Percentiles rank a stretch among this genome's conserved stretches.
Conservation (phyloP, 2,797 vertebrate genomes). For the Fratercula arctica region DNA sequence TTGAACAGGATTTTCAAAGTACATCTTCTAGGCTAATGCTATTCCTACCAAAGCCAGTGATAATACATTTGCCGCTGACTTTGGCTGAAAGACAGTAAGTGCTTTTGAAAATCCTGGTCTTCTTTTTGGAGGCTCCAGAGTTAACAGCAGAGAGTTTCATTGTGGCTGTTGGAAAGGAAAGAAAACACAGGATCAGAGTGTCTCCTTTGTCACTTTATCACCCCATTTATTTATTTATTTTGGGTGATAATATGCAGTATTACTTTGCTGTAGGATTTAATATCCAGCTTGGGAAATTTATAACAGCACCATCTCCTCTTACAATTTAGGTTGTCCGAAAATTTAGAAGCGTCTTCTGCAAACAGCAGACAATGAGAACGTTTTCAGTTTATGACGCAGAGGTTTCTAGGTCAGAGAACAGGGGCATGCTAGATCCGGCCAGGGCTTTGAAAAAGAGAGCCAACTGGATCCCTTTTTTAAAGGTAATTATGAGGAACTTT, state of each 20-base stretch:
- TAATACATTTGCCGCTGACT: not conserved
- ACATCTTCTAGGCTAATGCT: not conserved
- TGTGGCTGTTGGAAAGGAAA: not conserved
- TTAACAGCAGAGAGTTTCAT: not conserved
- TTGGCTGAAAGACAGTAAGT: not conserved
- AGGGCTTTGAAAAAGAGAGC: slow-evolving; percentile 77
- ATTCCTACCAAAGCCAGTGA: not conserved
- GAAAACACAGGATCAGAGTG: not conserved
- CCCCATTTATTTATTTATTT: not conserved
- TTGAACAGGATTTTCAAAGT: not conserved
- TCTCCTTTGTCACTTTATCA: not conserved
- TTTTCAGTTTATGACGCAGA: slow-evolving; percentile 75
- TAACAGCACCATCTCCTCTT: not conserved
- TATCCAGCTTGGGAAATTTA: not conserved
- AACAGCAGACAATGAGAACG: slow-evolving; percentile 76
- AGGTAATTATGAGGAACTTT: slow-evolving; percentile 57
- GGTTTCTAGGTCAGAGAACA: slow-evolving; percentile 53
- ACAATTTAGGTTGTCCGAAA: slow-evolving; percentile 71
- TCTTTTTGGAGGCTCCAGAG: not conserved
- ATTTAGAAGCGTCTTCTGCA: slow-evolving; percentile 77
- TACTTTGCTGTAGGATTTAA: not conserved
- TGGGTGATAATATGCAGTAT: not conserved
- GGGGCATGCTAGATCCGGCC: slow-evolving; percentile 54
- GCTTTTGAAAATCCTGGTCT: not conserved
- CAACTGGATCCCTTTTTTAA: slow-evolving; percentile 78